Evolutionary conservation across 2,888 invertebrate genomes (phyloP), one percentile per base, ranked within the genome.

Genomic region (Limulus polyphemus): DNA sequence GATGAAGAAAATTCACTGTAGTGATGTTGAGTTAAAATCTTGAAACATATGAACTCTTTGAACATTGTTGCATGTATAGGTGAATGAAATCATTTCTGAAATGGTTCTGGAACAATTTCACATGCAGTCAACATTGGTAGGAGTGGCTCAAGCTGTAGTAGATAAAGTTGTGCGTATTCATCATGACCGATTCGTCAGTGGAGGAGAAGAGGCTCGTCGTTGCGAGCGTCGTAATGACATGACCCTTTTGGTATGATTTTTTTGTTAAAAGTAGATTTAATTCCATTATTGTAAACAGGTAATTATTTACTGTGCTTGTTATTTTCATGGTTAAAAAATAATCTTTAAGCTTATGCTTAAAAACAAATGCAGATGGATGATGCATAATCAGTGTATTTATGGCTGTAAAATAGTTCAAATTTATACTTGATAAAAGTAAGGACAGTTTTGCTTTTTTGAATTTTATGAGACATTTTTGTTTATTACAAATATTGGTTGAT

Each of bases 141-240:
- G 85, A 49, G 90, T 92, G 56, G 88, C 91, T 13, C 90, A 92
- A 77, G 85, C 88, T 0, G 90, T 90, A 0, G 83, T 92, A 0
- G 86, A 90, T 73, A 87, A 87, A 75, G 84, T 89, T 1, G 87
- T 88, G 13, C 81, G 88, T n/a, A 82, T 87, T 63, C 91, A 91
- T 74, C 86, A 88, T 55, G 86, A 88, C 56, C 83, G 84, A 64
- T 88, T 84, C 73, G 83, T 86, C 77, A 82, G 72, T 51, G 73
- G 70, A 11, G 65, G 65, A 10, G 71, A 64, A 32, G 70, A 70
- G 69, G 50, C 65, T 54, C 58, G 73, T 73, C 62, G 66, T 59
- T 65, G 76, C 63, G 76, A 77, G 60, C 84, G 85, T 54, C 81
- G 89, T 49, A 90, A 89, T 14, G 91, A 92, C 71, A 88, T 91